A percentile compares a stretch with the other conserved stretches of the same genome.
Conservation (phyloP, 2,113 vertebrate species). For the Melanerpes aurifrons region DNA sequence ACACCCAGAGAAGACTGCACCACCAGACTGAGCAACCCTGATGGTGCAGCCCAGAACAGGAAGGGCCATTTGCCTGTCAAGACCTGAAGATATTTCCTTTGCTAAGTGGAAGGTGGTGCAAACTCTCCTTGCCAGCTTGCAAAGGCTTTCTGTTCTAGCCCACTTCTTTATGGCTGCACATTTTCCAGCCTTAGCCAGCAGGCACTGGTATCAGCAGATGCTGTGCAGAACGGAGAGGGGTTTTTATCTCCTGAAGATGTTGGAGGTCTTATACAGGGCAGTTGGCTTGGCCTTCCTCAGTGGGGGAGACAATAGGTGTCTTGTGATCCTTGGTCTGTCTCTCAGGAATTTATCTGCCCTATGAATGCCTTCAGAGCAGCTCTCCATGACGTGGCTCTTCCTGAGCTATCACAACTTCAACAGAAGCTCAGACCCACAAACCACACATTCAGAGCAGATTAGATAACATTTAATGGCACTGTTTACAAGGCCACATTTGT, state of each 20-base stretch:
- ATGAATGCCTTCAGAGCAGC: not conserved
- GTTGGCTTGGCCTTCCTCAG: not conserved
- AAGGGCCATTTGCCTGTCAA: not conserved
- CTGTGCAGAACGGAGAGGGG: not conserved
- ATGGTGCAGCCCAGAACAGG: fast-evolving
- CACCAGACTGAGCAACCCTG: not conserved
- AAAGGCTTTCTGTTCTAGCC: not conserved
- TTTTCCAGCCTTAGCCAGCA: not conserved
- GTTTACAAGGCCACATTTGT: not conserved
- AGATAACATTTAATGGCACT: not conserved
- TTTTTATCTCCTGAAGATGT: not conserved
- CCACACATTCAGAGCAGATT: not conserved
- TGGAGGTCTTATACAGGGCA: conserved; percentile 8
- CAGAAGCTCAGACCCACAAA: not conserved
- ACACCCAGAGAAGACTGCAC: not conserved
- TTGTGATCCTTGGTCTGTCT: not conserved
- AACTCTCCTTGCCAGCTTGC: not conserved
- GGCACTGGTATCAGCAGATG: not conserved
- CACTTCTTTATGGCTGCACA: not conserved
- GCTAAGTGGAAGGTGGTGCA: not conserved
- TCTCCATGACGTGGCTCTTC: not conserved
- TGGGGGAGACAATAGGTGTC: not conserved
- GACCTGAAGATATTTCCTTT: not conserved
- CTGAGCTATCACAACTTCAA: not conserved
- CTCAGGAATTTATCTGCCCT: not conserved